These are phyloP conservation scores for Gymnosoma rotundatum DNA, from an alignment of 2,888 invertebrate genomes.

Conservation along the genomic window DNA sequence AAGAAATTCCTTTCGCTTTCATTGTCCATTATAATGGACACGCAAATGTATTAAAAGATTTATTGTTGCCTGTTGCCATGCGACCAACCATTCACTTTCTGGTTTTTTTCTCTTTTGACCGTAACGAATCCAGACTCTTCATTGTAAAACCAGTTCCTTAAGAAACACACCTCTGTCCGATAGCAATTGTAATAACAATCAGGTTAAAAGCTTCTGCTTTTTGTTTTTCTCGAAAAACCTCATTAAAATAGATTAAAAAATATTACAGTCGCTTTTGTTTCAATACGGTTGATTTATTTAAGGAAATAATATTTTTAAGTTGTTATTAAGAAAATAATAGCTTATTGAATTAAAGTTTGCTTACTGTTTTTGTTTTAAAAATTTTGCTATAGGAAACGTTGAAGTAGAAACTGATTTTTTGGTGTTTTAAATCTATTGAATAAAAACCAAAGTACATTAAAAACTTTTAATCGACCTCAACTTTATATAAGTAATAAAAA, in stretches of 20 bases:
- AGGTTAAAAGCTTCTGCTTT: background rate
- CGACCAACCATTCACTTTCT: slow-evolving; percentile 15
- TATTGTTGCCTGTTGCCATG: slow-evolving; percentile 37
- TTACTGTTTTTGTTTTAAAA: too few species aligned
- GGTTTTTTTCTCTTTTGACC: background rate
- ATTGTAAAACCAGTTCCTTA: slow-evolving; percentile 33
- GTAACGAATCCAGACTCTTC: background rate
- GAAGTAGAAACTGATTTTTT: too few species aligned
- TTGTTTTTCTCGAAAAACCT: background rate
- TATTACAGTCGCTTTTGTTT: background rate
- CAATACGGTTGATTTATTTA: background rate
- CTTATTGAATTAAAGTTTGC: too few species aligned
- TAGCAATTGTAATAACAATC: slow-evolving; percentile 14
- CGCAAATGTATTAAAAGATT: background rate
- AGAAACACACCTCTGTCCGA: slow-evolving; percentile 22
- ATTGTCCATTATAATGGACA: slow-evolving; percentile 11
- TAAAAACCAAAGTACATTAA: too few species aligned
- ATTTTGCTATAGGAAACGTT: too few species aligned
- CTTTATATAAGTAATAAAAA: too few species aligned
- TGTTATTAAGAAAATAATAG: too few species aligned
- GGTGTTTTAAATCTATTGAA: too few species aligned
- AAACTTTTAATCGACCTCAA: too few species aligned
- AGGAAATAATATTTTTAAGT: too few species aligned
- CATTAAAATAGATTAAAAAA: slow-evolving; percentile 1
- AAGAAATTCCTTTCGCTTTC: slow-evolving; percentile 65